phyloP scores from a whole-genome alignment of 2,888 invertebrate species.

The Chironomus tentans region DNA sequence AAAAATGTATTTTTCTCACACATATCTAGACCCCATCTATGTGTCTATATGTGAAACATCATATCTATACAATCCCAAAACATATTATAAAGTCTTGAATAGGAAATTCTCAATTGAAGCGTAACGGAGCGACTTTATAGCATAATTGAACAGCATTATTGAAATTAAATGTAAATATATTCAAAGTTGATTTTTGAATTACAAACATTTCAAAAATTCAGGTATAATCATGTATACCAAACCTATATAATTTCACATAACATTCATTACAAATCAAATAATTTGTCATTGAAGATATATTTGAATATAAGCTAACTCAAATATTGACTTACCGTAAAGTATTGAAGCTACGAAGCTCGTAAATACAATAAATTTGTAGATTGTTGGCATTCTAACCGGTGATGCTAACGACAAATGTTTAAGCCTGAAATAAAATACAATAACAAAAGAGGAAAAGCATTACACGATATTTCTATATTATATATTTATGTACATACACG shows the following conservation, averaged over 20 bases:
- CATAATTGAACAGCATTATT: slow-evolving; percentile 15
- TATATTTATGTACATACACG: neutral
- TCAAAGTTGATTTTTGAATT: slow-evolving; percentile 1
- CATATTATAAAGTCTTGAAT: neutral
- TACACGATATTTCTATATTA: too few relatives aligned
- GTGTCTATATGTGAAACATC: too few relatives aligned
- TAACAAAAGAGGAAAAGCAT: neutral
- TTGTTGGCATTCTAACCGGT: slow-evolving; percentile 8
- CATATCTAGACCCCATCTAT: too few relatives aligned
- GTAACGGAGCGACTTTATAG: neutral
- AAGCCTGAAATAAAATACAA: neutral
- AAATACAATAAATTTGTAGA: slow-evolving; percentile 15
- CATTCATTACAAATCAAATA: slow-evolving; percentile 13
- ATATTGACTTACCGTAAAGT: slow-evolving; percentile 21
- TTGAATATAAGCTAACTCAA: neutral
- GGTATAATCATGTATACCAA: neutral
- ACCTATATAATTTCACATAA: neutral
- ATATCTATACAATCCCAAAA: too few relatives aligned
- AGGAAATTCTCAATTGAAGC: slow-evolving; percentile 7
- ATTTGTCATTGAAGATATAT: neutral
- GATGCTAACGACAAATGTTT: slow-evolving; percentile 3
- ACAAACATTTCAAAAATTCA: neutral
- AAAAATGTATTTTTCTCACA: too few relatives aligned
- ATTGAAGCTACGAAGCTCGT: slow-evolving; percentile 18
- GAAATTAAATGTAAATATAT: slow-evolving; percentile 18